These are phyloP conservation scores for Cyprinella venusta DNA, from an alignment of 2,797 vertebrate species.

Conservation along the genomic window DNA sequence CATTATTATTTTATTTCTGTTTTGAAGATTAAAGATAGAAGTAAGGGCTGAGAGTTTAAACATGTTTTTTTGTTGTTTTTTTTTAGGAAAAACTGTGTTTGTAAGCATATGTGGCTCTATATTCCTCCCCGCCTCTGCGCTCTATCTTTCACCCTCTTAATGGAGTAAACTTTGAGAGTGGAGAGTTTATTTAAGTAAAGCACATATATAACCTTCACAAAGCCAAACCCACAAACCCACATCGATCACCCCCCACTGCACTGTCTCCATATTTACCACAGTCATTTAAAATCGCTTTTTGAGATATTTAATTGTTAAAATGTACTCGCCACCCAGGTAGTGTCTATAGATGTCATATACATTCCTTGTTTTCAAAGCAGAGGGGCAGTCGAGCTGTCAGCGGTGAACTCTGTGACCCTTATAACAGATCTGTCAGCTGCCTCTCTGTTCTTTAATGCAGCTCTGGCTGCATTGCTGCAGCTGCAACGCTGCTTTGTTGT, in stretches of 20 bases:
- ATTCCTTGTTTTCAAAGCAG: conserved; percentile 41
- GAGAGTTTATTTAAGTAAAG: conserved; percentile 57
- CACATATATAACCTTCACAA: conserved; percentile 49
- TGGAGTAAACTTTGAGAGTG: conserved; percentile 33
- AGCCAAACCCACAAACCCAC: conserved; percentile 51
- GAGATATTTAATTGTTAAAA: conserved; percentile 10
- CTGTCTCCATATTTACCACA: conserved; percentile 44
- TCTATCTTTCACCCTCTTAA: conserved; percentile 49
- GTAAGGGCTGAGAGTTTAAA: no score
- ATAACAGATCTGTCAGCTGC: conserved; percentile 39
- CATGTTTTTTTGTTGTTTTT: no score
- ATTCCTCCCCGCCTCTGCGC: conserved; percentile 31
- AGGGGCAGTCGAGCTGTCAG: conserved; percentile 29
- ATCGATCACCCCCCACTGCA: conserved; percentile 44
- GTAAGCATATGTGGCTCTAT: conserved; percentile 37
- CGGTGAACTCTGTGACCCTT: conserved; percentile 42
- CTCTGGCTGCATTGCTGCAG: conserved; percentile 15
- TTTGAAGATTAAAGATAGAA: background rate
- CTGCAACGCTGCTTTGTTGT: background rate
- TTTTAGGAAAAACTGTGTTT: conserved; percentile 29
- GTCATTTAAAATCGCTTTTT: background rate
- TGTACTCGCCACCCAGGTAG: conserved; percentile 33
- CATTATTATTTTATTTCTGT: background rate
- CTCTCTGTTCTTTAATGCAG: conserved; percentile 29
- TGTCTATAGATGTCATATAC: conserved; percentile 27